phyloP scores from a whole-genome alignment of 2,888 invertebrate genomes.

The Enchytraeus crypticus region DNA sequence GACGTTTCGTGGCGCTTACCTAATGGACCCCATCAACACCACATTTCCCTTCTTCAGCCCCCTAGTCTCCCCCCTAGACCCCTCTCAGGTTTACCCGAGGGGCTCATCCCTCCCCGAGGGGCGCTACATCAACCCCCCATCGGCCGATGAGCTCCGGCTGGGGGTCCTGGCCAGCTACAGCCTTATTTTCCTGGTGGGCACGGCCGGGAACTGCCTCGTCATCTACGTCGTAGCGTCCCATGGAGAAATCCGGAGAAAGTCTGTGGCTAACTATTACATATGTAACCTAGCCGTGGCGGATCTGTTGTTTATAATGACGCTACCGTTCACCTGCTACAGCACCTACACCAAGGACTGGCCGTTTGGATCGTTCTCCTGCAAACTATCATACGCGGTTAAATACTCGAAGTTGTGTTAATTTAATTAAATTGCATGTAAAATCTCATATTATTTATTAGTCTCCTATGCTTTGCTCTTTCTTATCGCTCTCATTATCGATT shows the following conservation, averaged over 20 bases:
- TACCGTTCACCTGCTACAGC: conserved; percentile 19
- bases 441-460: too few relatives aligned
- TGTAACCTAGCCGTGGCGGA: conserved; percentile 25
- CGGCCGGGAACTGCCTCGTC: background rate
- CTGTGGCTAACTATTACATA: conserved; percentile 22
- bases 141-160: background rate
- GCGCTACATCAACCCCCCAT: background rate
- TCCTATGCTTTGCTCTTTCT: too few relatives aligned
- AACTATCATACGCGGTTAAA: conserved; percentile 15
- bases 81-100: too few relatives aligned
- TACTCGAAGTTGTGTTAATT: too few relatives aligned
- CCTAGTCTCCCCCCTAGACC: too few relatives aligned
- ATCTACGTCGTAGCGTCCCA: background rate
- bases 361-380: conserved; percentile 18
- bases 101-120: background rate
- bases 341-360: conserved; percentile 18
- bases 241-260: background rate
- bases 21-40: too few relatives aligned
- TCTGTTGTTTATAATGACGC: conserved; percentile 19
- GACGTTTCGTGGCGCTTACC: too few relatives aligned
- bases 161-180: background rate
- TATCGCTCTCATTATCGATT: too few relatives aligned
- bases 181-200: background rate
- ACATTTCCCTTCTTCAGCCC: too few relatives aligned
- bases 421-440: too few relatives aligned